A percentile compares a stretch with the other conserved stretches of the same genome.
Evolutionary conservation across 2,113 vertebrate species (phyloP).

Genomic region (Electrona antarctica): DNA sequence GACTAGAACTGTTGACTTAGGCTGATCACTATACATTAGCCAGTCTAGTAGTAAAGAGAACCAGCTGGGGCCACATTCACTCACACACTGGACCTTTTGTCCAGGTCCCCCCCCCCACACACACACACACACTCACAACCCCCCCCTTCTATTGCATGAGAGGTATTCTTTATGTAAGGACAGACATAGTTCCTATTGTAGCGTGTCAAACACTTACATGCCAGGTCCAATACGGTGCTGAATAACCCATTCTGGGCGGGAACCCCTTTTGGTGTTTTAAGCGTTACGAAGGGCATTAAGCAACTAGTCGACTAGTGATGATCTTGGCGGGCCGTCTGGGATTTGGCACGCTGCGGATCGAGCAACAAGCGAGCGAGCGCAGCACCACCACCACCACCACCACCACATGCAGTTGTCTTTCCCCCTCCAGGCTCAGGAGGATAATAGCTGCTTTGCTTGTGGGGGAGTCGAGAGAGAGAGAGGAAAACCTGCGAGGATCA

Average conservation of each 20-base stretch:
- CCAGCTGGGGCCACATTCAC: conserved; percentile 73
- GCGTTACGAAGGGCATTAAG: too few relatives aligned
- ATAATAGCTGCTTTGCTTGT: conserved; percentile 63
- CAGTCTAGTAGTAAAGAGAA: conserved; percentile 75
- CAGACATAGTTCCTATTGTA: conserved; percentile 76
- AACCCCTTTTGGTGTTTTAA: too few relatives aligned
- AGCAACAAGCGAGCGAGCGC: conserved; percentile 34
- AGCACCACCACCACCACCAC: conserved; percentile 67
- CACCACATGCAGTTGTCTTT: conserved; percentile 59
- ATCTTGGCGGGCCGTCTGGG: conserved; percentile 68
- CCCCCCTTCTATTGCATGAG: conserved; percentile 67
- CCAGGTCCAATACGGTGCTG: conserved; percentile 69
- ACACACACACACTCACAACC: conserved; percentile 16
- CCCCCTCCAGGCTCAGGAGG: conserved; percentile 52
- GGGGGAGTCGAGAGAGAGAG: conserved; percentile 53
- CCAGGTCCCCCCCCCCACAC: conserved; percentile 44
- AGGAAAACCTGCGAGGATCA: conserved; percentile 72
- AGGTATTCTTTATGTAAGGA: conserved; percentile 63
- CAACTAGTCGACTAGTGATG: too few relatives aligned
- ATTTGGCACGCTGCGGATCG: conserved; percentile 63
- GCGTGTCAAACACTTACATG: conserved; percentile 64
- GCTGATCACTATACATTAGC: conserved; percentile 76
- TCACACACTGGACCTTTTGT: conserved; percentile 79
- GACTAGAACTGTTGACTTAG: conserved; percentile 75
- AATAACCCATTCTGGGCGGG: too few relatives aligned